Base-by-base conservation (phyloP, 2,113 vertebrate species). In the Morone chrysops region DNA sequence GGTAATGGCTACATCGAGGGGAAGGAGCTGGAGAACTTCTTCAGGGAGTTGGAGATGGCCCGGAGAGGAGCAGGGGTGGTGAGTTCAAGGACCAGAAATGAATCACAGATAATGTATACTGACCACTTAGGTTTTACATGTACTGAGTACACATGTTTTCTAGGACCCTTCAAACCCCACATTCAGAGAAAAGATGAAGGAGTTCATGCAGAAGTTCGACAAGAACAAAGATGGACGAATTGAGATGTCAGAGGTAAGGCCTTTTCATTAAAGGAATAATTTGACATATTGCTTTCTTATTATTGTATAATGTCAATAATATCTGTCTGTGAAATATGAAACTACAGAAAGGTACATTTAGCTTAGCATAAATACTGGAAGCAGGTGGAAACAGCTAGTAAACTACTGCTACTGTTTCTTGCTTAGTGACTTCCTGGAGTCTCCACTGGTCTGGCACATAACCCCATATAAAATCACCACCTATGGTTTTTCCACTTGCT, bases 1-100 rank as follows among this genome's bases (percentile, higher is more conserved):
- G 98, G 97, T 86, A 99, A 99, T 93, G 98, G 98, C 62, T 99
- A 97, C 92, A 99, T 99, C 6, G 98, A 99, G 94, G 98, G 97
- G 25, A 99, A 99, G 92, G 98, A 99, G 90, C 94, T 99, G 92
- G 98, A 99, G 93, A 98, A 97, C 94, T 99, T 99, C 94, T 97
- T 99, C 93, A 96, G 92, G 89, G 97, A 99, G 92, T 89, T 99
- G 94, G 97, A 99, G 93, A 92, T 91, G 4, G 97, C 97, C 6
- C 95, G 98, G 87, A 97, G 95, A 95, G 98, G 97, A 76, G 95
- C 97, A 1, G 97, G 97, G 31, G 96, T 98, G 97, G 98, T 99
- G 95, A 98, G 98, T 80, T 84, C 54, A 75, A 4, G 17, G 38
- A 68, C n/a, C 14, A 36, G 6, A 61, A 0, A 1, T 59, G 41